These are phyloP conservation scores for Luidia sarsii DNA, from an alignment of 53 echinoderm and acorn worm species.

Conservation along the genomic window DNA sequence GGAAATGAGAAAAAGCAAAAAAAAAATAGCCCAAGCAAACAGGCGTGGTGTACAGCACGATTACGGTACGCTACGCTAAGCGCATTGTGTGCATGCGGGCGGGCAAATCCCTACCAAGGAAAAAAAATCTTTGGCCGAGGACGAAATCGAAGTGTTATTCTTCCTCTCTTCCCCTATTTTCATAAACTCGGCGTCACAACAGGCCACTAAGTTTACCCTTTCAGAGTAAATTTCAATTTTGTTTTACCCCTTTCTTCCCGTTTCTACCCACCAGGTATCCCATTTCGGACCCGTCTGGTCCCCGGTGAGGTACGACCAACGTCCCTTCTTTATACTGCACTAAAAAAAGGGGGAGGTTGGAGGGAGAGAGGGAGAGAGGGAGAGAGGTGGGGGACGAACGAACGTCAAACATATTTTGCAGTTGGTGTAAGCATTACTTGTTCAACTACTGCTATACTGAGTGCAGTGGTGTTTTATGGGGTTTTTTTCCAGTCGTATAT, in stretches of 20 bases:
- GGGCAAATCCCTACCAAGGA: conserved; percentile 5
- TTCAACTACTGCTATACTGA: background rate
- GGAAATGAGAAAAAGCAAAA: conserved; percentile 10
- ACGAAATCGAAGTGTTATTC: conserved; percentile 39
- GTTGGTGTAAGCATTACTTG: no score
- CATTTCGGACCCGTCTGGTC: conserved; percentile 24
- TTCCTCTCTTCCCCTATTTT: conserved; percentile 36
- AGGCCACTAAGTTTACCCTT: conserved; percentile 39
- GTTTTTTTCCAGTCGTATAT: conserved; percentile 21
- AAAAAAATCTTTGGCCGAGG: no score
- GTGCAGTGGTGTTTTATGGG: background rate
- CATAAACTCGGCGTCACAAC: conserved; percentile 55
- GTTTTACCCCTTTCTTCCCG: conserved; percentile 34
- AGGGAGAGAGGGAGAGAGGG: no score
- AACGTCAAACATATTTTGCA: no score
- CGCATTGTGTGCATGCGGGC: conserved; percentile 42
- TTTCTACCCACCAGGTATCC: conserved; percentile 42
- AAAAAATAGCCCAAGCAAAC: conserved; percentile 41
- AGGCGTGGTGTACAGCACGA: conserved; percentile 38
- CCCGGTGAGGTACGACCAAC: background rate
- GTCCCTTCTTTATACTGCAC: no score
- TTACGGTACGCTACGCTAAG: conserved; percentile 51
- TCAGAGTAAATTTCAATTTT: conserved; percentile 43
- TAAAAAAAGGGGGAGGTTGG: no score
- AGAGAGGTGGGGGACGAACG: no score